phyloP scores from a whole-genome alignment of 2,113 vertebrate genomes.

The Serilophus lunatus region DNA sequence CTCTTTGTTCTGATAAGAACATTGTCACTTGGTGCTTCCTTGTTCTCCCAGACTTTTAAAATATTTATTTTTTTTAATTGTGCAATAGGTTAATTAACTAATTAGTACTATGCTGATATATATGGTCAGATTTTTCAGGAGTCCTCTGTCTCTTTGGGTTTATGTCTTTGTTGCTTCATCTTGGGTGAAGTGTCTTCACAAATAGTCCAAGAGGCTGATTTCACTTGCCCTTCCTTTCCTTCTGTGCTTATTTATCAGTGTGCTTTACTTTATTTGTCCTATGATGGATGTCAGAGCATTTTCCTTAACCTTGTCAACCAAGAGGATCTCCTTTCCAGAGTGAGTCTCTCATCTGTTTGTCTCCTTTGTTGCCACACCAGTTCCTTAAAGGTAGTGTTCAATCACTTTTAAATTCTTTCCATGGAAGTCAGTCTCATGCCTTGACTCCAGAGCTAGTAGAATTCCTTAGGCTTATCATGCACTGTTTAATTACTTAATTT shows the following conservation, averaged over 20 bases:
- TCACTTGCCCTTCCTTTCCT: not conserved
- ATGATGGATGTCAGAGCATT: not conserved
- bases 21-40: not conserved
- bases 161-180: constrained; percentile 15
- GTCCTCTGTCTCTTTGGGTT: not conserved
- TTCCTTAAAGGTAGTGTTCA: not conserved
- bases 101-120: not conserved
- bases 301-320: not conserved
- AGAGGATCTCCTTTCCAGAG: not conserved
- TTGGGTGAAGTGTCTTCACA: not conserved
- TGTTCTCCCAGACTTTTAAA: not conserved
- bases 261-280: not conserved
- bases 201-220: not conserved
- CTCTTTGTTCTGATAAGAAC: not conserved
- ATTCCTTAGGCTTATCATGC: not conserved
- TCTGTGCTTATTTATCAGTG: not conserved
- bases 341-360: not conserved
- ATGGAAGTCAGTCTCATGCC: not conserved
- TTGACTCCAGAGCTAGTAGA: not conserved
- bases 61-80: constrained; percentile 31
- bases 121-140: constrained; percentile 41
- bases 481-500: constrained; percentile 35
- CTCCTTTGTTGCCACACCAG: not conserved
- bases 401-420: not conserved
- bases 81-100: constrained; percentile 42